A percentile compares a stretch with the other conserved stretches of the same genome.
Conservation (phyloP, 2,888 invertebrate genomes). For the Megamerina dolium region DNA sequence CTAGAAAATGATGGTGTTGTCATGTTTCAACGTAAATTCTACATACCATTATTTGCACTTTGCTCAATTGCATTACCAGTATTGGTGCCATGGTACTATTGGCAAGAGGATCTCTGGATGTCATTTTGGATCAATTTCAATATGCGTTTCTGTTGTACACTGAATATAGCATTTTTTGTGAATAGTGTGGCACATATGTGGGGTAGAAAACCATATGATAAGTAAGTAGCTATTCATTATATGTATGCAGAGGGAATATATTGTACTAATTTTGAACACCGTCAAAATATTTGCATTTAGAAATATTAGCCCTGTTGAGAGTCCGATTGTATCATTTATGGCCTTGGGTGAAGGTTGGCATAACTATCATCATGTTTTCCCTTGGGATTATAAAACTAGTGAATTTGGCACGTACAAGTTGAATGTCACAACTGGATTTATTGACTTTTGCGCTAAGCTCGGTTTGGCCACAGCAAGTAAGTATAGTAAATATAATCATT, state of each 20-base stretch:
- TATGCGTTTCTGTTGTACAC: slow-evolving; percentile 72
- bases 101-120: slow-evolving; percentile 72
- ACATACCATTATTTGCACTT: slow-evolving; percentile 66
- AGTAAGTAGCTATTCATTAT: slow-evolving; percentile 52
- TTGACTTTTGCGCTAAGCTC: slow-evolving; percentile 69
- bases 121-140: slow-evolving; percentile 82
- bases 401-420: slow-evolving; percentile 59
- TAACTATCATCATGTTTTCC: slow-evolving; percentile 72
- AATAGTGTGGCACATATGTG: slow-evolving; percentile 92
- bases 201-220: slow-evolving; percentile 89
- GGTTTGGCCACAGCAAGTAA: slow-evolving; percentile 78
- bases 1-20: slow-evolving; percentile 67
- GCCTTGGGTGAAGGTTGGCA: slow-evolving; percentile 80
- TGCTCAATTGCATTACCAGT: slow-evolving; percentile 65
- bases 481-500: slow-evolving; percentile 29
- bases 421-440: slow-evolving; percentile 74
- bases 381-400: slow-evolving; percentile 65
- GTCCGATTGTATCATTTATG: slow-evolving; percentile 64
- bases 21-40: slow-evolving; percentile 70
- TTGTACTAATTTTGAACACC: neutral
- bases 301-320: slow-evolving; percentile 68
- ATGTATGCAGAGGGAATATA: neutral
- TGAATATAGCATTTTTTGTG: slow-evolving; percentile 91
- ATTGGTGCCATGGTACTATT: slow-evolving; percentile 71
- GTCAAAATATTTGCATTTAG: slow-evolving; percentile 44